phyloP scores from a whole-genome alignment of 2,113 vertebrate species.

The Hippolais icterina region DNA sequence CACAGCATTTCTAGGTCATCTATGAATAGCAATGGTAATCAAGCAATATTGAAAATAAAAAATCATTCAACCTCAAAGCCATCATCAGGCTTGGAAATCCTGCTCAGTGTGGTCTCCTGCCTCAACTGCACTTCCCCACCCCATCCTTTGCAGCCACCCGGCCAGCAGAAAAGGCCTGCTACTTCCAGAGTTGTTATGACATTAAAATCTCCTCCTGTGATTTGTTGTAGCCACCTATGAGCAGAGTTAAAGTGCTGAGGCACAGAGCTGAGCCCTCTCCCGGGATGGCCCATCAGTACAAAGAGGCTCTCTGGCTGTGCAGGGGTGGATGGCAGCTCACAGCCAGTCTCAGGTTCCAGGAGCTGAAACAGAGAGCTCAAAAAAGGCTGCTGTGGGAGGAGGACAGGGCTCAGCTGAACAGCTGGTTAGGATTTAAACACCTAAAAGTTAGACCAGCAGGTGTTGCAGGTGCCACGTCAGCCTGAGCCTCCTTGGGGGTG shows the following conservation, averaged over 20 bases:
- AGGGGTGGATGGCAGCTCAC: background rate
- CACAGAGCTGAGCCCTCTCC: background rate
- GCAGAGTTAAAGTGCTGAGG: background rate
- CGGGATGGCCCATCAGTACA: fast-evolving
- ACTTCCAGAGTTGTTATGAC: background rate
- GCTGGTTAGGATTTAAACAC: background rate
- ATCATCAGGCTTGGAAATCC: background rate
- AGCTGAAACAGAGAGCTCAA: fast-evolving
- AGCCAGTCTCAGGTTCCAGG: background rate
- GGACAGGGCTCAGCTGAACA: background rate
- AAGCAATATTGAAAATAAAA: background rate
- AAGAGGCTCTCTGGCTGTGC: background rate
- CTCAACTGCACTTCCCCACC: fast-evolving
- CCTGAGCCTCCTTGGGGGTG: background rate
- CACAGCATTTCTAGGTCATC: background rate
- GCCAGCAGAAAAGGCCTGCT: background rate
- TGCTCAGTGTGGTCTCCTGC: background rate
- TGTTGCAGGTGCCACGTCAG: background rate
- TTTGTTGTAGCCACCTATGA: background rate
- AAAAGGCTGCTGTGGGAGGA: background rate
- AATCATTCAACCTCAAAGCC: background rate
- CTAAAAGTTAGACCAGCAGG: fast-evolving
- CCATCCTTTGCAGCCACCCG: fast-evolving
- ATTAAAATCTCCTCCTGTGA: background rate
- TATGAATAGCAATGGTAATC: background rate